Conservation (phyloP, 2,797 vertebrate species). For the Gorsachius magnificus region DNA sequence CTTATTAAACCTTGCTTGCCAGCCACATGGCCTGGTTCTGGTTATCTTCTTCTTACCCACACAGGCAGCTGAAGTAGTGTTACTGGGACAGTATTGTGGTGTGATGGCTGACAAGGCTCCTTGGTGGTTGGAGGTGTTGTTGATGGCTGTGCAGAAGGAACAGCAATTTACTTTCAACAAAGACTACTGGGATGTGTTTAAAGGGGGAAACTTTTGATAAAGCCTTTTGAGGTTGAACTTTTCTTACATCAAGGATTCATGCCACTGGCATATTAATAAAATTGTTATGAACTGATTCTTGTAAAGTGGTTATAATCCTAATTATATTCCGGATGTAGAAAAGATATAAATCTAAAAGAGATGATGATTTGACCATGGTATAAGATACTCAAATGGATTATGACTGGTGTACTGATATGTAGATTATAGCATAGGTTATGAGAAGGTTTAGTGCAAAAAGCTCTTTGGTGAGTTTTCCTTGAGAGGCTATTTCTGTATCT, state of each 20-base stretch:
- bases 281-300: neutral
- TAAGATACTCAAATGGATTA: neutral
- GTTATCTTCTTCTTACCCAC: neutral
- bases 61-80: neutral
- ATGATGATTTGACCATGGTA: neutral
- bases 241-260: neutral
- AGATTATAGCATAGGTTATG: neutral
- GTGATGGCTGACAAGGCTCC: neutral
- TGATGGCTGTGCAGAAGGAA: neutral
- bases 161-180: neutral
- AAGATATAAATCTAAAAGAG: neutral
- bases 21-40: neutral
- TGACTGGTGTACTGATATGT: neutral
- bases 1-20: neutral
- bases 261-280: neutral
- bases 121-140: fast-evolving
- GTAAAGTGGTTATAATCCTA: neutral
- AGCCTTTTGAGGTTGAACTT: neutral
- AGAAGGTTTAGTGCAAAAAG: neutral
- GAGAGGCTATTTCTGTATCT: neutral
- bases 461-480: neutral
- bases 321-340: neutral
- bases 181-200: neutral
- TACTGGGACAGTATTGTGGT: neutral
- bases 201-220: neutral